A percentile compares a stretch with the other conserved stretches of the same genome.
Conservation (phyloP, 2,888 invertebrate species). For the Platycheirus rosarum region DNA sequence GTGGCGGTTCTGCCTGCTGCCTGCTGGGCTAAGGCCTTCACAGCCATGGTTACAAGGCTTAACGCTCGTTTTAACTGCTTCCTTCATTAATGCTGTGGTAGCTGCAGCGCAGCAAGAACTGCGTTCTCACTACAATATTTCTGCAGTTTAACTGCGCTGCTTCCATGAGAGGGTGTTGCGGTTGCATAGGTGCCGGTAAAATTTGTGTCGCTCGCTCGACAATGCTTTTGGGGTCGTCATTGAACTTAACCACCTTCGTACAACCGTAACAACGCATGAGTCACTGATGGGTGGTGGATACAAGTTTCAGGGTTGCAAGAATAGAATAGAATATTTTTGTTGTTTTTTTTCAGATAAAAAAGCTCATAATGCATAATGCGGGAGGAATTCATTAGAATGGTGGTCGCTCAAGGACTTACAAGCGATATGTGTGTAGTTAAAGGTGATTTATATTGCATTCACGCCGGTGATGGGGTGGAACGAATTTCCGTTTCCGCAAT, state of each 20-base stretch:
- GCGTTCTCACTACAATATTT: conserved; percentile 31
- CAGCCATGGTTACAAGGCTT: conserved; percentile 1
- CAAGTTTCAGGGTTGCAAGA: conserved; percentile 53
- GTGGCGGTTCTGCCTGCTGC: conserved; percentile 17
- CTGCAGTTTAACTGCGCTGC: too few relatives aligned
- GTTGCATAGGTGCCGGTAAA: conserved; percentile 19
- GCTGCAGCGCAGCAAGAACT: conserved; percentile 13
- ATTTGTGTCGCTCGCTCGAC: not conserved
- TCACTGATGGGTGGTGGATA: conserved; percentile 10
- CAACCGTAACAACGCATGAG: not conserved
- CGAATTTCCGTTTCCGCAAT: conserved; percentile 73
- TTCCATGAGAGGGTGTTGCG: too few relatives aligned
- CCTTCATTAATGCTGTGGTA: not conserved
- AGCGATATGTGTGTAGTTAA: conserved; percentile 33
- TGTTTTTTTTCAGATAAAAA: conserved; percentile 25
- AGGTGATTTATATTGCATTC: conserved; percentile 51
- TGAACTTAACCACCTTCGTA: conserved; percentile 53
- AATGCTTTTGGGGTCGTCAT: conserved; percentile 38
- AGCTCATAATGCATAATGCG: conserved; percentile 46
- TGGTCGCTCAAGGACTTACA: conserved; percentile 61
- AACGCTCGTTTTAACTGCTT: conserved; percentile 29
- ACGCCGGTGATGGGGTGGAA: conserved; percentile 70
- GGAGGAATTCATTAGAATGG: conserved; percentile 48
- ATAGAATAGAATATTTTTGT: conserved; percentile 53
- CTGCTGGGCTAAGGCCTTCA: conserved; percentile 42